These are phyloP conservation scores for Eubasilissa regina DNA, from an alignment of 1,140 invertebrate species.

Conservation along the genomic window DNA sequence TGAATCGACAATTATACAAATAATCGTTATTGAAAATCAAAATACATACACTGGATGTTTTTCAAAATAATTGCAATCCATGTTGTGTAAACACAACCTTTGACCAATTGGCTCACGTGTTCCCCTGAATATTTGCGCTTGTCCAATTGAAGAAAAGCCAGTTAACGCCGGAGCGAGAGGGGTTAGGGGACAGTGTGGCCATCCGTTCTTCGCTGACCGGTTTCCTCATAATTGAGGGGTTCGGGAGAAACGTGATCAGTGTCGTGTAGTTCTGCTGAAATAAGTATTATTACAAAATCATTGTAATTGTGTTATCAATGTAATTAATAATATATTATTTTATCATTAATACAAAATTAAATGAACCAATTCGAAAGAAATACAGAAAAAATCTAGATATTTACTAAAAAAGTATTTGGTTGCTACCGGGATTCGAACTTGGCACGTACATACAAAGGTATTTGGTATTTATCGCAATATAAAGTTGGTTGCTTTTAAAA, in stretches of 20 bases:
- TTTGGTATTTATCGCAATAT: too few relatives aligned
- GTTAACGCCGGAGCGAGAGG: constrained; percentile 21
- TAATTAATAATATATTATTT: too few relatives aligned
- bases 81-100: constrained; percentile 32
- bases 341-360: too few relatives aligned
- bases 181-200: constrained; percentile 4
- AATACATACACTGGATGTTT: neutral
- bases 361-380: too few relatives aligned
- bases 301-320: too few relatives aligned
- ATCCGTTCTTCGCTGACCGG: constrained; percentile 37
- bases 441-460: too few relatives aligned
- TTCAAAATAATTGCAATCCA: constrained; percentile 30
- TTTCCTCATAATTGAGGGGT: constrained; percentile 55
- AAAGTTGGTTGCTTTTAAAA: too few relatives aligned
- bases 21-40: too few relatives aligned
- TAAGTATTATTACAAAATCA: neutral
- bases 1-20: too few relatives aligned
- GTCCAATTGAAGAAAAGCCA: constrained; percentile 49
- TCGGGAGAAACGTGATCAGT: neutral
- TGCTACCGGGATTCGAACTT: too few relatives aligned
- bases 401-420: too few relatives aligned
- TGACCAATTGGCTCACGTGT: constrained; percentile 18
- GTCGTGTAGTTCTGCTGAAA: neutral
- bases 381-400: too few relatives aligned
- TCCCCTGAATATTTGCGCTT: constrained; percentile 36